Conservation (phyloP, 2,888 invertebrate species). For the Zaprionus lineosus region DNA sequence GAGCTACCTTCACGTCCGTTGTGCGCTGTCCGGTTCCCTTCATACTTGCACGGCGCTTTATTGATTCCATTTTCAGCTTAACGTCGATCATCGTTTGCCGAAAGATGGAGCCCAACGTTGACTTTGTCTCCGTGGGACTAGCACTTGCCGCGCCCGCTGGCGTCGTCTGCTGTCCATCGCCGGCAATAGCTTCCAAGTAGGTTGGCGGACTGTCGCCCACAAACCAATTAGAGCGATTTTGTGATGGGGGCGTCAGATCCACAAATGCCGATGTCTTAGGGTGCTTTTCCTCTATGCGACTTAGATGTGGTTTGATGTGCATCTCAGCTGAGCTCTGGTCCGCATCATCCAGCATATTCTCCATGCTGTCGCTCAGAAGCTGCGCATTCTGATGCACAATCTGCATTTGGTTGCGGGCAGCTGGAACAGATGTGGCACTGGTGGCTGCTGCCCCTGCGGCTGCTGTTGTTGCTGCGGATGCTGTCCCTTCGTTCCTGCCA, state of each 20-base stretch:
- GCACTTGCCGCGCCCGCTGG: neutral
- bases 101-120: slow-evolving; percentile 69
- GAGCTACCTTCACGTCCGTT: slow-evolving; percentile 76
- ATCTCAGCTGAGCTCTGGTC: slow-evolving; percentile 30
- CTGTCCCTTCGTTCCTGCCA: slow-evolving; percentile 39
- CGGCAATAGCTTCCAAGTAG: slow-evolving; percentile 81
- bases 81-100: slow-evolving; percentile 78
- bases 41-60: slow-evolving; percentile 81
- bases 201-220: slow-evolving; percentile 81
- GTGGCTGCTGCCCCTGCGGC: neutral
- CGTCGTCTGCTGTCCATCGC: slow-evolving; percentile 32
- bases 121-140: slow-evolving; percentile 10
- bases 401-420: slow-evolving; percentile 49
- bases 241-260: slow-evolving; percentile 68
- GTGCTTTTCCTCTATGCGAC: slow-evolving; percentile 57
- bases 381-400: slow-evolving; percentile 81
- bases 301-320: slow-evolving; percentile 63
- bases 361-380: slow-evolving; percentile 78
- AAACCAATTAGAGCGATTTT: slow-evolving; percentile 81
- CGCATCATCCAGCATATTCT: slow-evolving; percentile 73
- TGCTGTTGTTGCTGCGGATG: neutral
- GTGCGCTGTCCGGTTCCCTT: slow-evolving; percentile 58
- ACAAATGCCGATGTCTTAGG: slow-evolving; percentile 29
- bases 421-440: neutral
- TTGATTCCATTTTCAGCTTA: slow-evolving; percentile 79